Base-by-base conservation (phyloP, 2,888 invertebrate genomes). In the Melitaea athalia region DNA sequence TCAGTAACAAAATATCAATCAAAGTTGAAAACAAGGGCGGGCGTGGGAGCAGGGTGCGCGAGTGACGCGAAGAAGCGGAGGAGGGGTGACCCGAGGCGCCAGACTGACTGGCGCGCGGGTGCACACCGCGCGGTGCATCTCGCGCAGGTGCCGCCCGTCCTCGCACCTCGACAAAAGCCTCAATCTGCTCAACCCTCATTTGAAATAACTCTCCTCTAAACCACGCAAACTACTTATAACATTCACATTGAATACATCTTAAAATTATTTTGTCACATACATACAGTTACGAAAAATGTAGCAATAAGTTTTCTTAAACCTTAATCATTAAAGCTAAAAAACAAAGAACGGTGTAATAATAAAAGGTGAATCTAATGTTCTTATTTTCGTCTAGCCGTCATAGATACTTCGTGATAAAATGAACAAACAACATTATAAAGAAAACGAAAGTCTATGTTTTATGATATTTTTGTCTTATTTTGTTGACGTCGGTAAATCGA, bases 1-100 rank as follows among this genome's bases (percentile, higher is more conserved):
- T 83, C 84, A 87, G 89, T 90, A 92, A 91, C 88, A 91, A 91
- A 92, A 91, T 91, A 91, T 92, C 89, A 91, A 91, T 92, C 91
- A 91, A 89, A 91, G 90, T 91, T 90, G 87, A 91, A 91, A 92
- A 92, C 90, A 91, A 91, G 86, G 85, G 84, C 81, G 84, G 78
- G 87, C 81, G 87, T 84, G 85, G 82, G 84, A 77, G 83, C 74
- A 77, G 77, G 72, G 64, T 64, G 76, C 68, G 73, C 73, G 72
- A 72, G 71, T 71, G 69, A 55, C 53, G 47, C 57, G 31, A 64
- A 71, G 73, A 72, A 75, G 70, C 73, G 72, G 75, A 60, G 71
- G 59, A 64, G 68, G 64, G 67, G 68, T 65, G 72, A 53, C 59
- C 63, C 45, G 64, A 52, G 90, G 88, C 90, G 91, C 90, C 90